phyloP scores from a whole-genome alignment of 2,113 vertebrate genomes.

The Cebus imitator region DNA sequence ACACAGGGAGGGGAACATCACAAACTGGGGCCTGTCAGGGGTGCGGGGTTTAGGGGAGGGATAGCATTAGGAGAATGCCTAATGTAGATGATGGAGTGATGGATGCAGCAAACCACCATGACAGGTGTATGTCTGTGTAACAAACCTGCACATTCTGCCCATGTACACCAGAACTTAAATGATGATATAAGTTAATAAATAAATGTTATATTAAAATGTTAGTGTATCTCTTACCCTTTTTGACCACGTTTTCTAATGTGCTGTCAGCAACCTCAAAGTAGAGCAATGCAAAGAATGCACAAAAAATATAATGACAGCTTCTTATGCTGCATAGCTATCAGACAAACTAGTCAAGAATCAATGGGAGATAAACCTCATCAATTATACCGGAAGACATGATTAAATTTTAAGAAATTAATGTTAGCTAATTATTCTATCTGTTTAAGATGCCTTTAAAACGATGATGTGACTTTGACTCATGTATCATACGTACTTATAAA shows the following conservation, averaged over 20 bases:
- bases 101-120: no score
- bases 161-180: no score
- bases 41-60: no score
- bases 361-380: not conserved
- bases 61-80: no score
- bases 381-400: not conserved
- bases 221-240: not conserved
- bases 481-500: not conserved
- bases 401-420: not conserved
- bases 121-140: no score
- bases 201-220: not conserved
- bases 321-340: not conserved
- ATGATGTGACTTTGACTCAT: not conserved
- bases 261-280: not conserved
- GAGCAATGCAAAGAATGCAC: not conserved
- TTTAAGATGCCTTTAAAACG: not conserved
- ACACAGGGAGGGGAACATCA: no score
- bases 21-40: no score
- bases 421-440: not conserved
- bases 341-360: not conserved
- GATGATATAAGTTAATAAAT: not conserved
- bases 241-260: not conserved
- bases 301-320: not conserved
- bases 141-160: no score
- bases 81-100: no score